Conservation (phyloP, 2,888 invertebrate genomes). For the Dolichopus griseipennis region DNA sequence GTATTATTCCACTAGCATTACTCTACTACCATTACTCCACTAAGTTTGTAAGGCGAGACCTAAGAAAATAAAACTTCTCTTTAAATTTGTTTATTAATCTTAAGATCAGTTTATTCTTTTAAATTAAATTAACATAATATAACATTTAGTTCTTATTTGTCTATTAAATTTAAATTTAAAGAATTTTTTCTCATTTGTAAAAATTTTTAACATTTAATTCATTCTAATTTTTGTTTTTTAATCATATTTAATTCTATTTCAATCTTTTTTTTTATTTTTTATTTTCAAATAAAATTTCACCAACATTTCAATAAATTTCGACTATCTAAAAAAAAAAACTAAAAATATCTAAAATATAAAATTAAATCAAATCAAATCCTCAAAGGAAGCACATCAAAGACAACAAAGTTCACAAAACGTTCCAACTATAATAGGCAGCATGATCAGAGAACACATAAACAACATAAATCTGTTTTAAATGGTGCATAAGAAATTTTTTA, state of each 20-base stretch:
- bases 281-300: neutral
- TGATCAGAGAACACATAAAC: constrained; percentile 4
- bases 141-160: no score
- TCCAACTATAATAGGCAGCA: constrained; percentile 7
- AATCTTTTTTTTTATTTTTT: neutral
- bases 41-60: no score
- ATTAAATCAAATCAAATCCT: neutral
- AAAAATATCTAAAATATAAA: neutral
- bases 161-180: no score
- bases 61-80: no score
- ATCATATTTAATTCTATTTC: neutral
- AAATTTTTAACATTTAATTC: no score
- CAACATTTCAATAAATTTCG: neutral
- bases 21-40: no score
- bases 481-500: constrained; percentile 10
- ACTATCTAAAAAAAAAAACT: neutral
- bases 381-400: constrained; percentile 11
- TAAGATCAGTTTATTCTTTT: no score
- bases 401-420: constrained; percentile 11
- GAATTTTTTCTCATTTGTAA: no score
- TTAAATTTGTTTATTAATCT: no score
- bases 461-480: constrained; percentile 1
- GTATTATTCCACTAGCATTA: no score
- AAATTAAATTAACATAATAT: no score
- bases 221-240: neutral